Evolutionary conservation across 2,888 invertebrate genomes (phyloP).

Genomic region (Sipunculus nudus): DNA sequence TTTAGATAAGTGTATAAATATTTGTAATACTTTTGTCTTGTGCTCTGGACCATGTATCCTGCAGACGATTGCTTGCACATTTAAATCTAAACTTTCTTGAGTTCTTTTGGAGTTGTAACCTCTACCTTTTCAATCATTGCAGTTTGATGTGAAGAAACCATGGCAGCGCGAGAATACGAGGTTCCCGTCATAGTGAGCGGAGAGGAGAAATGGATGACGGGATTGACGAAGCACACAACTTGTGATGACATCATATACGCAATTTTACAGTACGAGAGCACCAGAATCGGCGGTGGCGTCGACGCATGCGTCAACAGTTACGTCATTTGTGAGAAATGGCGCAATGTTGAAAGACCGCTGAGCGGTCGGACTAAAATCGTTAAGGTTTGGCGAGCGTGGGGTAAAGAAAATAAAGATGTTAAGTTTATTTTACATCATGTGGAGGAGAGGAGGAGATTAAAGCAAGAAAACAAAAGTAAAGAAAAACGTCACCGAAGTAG

Average conservation of each 20-base stretch:
- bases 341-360: slow-evolving; percentile 71
- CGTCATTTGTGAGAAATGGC: slow-evolving; percentile 75
- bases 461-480: too few species aligned
- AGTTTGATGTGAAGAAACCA: too few species aligned
- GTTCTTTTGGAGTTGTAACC: too few species aligned
- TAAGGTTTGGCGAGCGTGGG: slow-evolving; percentile 85
- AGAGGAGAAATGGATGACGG: slow-evolving; percentile 82
- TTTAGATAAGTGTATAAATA: too few species aligned
- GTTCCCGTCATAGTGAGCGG: slow-evolving; percentile 76
- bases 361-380: slow-evolving; percentile 78
- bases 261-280: slow-evolving; percentile 71
- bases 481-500: too few species aligned
- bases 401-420: slow-evolving; percentile 75
- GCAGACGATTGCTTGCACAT: too few species aligned
- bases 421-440: slow-evolving; percentile 58
- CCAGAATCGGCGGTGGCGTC: slow-evolving; percentile 74
- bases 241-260: slow-evolving; percentile 82
- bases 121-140: too few species aligned
- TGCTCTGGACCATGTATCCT: too few species aligned
- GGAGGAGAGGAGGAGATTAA: too few species aligned
- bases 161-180: too few species aligned
- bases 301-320: slow-evolving; percentile 78
- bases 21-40: too few species aligned
- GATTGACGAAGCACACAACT: slow-evolving; percentile 79
- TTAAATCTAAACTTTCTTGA: too few species aligned